Evolutionary conservation across 1,140 invertebrate species (phyloP).

Genomic region (Cecropterus lyciades): DNA sequence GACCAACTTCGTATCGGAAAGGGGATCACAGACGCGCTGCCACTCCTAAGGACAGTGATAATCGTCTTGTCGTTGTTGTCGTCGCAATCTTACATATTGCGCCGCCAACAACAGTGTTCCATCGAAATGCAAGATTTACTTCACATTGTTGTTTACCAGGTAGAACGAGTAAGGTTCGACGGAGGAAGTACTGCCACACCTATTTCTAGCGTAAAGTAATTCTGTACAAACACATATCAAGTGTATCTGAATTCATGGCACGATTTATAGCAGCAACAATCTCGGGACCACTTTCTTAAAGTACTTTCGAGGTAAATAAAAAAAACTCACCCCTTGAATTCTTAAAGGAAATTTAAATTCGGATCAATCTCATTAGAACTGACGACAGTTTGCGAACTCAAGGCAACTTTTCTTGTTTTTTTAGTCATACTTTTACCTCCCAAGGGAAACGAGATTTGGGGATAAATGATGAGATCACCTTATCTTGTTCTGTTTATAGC

Average conservation of each 20-base stretch:
- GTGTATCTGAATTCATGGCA: conserved; percentile 6
- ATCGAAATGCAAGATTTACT: too few species aligned
- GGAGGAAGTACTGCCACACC: too few species aligned
- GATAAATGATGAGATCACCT: conserved; percentile 29
- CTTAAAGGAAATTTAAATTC: conserved; percentile 31
- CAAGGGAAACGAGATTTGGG: conserved; percentile 18
- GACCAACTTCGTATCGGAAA: too few species aligned
- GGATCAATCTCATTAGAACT: conserved; percentile 33
- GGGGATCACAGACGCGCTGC: too few species aligned
- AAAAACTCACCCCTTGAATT: conserved; percentile 6
- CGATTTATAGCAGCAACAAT: not conserved
- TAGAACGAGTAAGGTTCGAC: too few species aligned
- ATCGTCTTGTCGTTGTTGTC: too few species aligned
- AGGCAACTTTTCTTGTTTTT: conserved; percentile 19
- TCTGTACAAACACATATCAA: not conserved
- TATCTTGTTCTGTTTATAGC: conserved; percentile 25
- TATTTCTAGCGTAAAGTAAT: too few species aligned
- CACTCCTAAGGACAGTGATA: too few species aligned
- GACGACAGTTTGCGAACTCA: conserved; percentile 30
- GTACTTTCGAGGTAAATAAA: conserved; percentile 3
- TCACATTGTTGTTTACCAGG: too few species aligned
- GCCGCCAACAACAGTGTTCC: too few species aligned
- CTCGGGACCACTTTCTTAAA: too few species aligned
- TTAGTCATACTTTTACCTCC: conserved; percentile 23
- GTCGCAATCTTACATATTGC: too few species aligned